Evolutionary conservation across 2,113 vertebrate species (phyloP).

Genomic region (Eulemur rufifrons): DNA sequence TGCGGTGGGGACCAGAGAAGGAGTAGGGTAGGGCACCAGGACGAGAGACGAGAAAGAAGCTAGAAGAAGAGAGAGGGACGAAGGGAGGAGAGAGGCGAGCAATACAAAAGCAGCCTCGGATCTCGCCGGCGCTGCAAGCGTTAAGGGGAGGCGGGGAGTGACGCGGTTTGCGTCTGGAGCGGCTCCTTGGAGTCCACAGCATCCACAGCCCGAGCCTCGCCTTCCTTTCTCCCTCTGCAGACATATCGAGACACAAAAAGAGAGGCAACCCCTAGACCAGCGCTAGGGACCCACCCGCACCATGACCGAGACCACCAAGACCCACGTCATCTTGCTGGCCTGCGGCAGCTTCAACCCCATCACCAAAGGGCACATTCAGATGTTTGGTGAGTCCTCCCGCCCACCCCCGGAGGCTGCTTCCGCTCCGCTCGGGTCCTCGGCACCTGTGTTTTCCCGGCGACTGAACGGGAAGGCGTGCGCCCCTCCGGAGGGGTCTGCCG

Average conservation of each 20-base stretch:
- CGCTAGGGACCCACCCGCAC: constrained; percentile 54
- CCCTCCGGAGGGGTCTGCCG: background rate
- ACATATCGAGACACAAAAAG: constrained; percentile 79
- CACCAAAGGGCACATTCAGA: constrained; percentile 97
- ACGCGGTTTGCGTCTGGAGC: constrained; percentile 80
- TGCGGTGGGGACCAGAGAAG: background rate
- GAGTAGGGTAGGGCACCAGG: background rate
- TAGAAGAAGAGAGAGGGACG: background rate
- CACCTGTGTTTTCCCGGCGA: constrained; percentile 44
- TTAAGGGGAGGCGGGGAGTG: constrained; percentile 75
- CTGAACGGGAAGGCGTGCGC: constrained; percentile 18
- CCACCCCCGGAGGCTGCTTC: constrained; percentile 37
- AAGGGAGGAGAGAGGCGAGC: background rate
- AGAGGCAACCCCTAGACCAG: constrained; percentile 19
- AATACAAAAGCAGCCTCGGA: constrained; percentile 47
- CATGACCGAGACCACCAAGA: constrained; percentile 95
- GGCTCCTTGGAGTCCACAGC: constrained; percentile 82
- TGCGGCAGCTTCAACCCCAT: constrained; percentile 99
- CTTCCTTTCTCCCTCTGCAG: constrained; percentile 83
- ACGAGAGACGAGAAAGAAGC: background rate
- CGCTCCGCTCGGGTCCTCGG: background rate
- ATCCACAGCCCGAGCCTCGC: constrained; percentile 83
- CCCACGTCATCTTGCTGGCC: constrained; percentile 96
- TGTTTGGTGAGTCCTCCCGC: constrained; percentile 92
- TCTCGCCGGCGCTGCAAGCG: constrained; percentile 65